These are phyloP conservation scores for Hypomecis punctinalis DNA, from an alignment of 2,888 invertebrate species.

Conservation along the genomic window DNA sequence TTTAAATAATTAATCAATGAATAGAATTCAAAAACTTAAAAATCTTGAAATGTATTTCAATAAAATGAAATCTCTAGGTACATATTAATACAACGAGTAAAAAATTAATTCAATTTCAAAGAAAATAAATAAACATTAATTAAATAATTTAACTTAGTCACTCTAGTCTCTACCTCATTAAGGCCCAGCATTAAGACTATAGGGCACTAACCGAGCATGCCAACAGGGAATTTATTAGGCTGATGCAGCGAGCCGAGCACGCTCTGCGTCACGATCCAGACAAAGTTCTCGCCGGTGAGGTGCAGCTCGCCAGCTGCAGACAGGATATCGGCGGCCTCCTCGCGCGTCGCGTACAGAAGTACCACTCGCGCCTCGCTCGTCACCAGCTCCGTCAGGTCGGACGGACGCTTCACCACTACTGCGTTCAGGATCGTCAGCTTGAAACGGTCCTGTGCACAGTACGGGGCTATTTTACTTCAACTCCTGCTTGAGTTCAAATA, in stretches of 20 bases:
- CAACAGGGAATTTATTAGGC: constrained; percentile 91
- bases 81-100: too few relatives aligned
- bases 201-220: constrained; percentile 91
- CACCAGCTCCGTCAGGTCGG: constrained; percentile 92
- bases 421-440: constrained; percentile 94
- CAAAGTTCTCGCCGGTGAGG: constrained; percentile 95
- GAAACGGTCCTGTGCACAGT: constrained; percentile 72
- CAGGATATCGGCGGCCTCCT: constrained; percentile 94
- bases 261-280: constrained; percentile 98
- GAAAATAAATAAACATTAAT: too few relatives aligned
- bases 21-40: too few relatives aligned
- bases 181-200: neutral
- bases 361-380: constrained; percentile 96
- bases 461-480: neutral
- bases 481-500: too few relatives aligned
- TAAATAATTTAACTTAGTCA: too few relatives aligned
- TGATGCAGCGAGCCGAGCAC: constrained; percentile 92
- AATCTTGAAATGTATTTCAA: too few relatives aligned
- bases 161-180: too few relatives aligned
- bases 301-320: constrained; percentile 90
- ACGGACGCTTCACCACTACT: constrained; percentile 90
- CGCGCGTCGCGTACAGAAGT: constrained; percentile 95
- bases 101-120: too few relatives aligned
- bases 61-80: too few relatives aligned
- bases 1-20: too few relatives aligned